Evolutionary conservation across 1,140 invertebrate genomes (phyloP).

Genomic region (Phthorimaea operculella): DNA sequence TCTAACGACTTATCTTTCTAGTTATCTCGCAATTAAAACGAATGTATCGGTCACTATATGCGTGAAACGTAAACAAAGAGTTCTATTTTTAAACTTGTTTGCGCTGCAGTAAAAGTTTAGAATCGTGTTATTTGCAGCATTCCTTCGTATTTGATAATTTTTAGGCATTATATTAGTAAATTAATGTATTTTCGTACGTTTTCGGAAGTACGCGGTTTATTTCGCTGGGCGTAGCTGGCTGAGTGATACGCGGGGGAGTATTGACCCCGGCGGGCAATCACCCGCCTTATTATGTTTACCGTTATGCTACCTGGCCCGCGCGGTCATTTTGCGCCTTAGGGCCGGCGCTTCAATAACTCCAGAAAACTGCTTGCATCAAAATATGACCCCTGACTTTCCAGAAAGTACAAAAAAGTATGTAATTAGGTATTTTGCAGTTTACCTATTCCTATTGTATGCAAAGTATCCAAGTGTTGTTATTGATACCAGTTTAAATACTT

Average conservation of each 20-base stretch:
- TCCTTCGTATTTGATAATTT: too few species aligned
- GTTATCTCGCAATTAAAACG: background rate
- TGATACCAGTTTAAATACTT: too few species aligned
- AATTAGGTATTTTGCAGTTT: too few species aligned
- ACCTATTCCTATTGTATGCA: too few species aligned
- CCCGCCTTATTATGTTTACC: background rate
- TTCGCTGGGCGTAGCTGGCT: background rate
- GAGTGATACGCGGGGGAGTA: background rate
- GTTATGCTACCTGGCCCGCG: background rate
- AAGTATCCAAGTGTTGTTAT: too few species aligned
- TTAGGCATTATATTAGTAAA: too few species aligned
- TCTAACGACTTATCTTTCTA: constrained; percentile 8
- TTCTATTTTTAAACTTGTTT: constrained; percentile 1
- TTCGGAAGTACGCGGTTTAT: background rate
- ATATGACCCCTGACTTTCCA: too few species aligned
- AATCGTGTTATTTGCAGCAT: too few species aligned
- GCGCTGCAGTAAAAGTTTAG: too few species aligned
- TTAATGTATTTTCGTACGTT: background rate
- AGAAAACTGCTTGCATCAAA: too few species aligned
- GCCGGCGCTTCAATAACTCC: too few species aligned
- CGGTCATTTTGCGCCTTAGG: background rate
- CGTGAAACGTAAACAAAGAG: constrained; percentile 2
- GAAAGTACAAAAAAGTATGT: too few species aligned
- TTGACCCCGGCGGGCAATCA: background rate
- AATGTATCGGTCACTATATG: background rate